These are phyloP conservation scores for Arvicanthis niloticus DNA, from an alignment of 2,113 vertebrate genomes.

Conservation along the genomic window DNA sequence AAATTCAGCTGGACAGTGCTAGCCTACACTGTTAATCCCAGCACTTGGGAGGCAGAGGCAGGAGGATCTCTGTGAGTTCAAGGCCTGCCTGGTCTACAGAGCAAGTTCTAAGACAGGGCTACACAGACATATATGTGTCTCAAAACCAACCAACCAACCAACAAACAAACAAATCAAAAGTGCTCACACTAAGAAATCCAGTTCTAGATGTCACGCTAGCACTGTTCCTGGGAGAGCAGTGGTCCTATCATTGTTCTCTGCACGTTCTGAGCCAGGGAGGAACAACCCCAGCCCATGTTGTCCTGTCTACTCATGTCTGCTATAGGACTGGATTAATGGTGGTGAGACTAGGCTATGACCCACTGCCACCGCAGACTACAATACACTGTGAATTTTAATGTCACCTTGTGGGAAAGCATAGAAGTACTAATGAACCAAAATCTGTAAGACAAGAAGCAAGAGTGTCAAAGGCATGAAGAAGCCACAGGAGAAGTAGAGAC, in stretches of 20 bases:
- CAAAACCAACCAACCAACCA: neutral
- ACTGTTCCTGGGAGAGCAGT: neutral
- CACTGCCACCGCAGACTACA: neutral
- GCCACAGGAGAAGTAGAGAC: neutral
- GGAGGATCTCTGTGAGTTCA: neutral
- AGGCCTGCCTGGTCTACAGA: neutral
- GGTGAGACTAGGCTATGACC: neutral
- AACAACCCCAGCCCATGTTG: neutral
- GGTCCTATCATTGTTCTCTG: neutral
- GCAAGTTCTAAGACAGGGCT: neutral
- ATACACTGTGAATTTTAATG: constrained; percentile 39
- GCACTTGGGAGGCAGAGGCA: neutral
- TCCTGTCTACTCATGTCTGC: neutral
- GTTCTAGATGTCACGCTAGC: neutral
- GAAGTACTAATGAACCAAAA: constrained; percentile 13
- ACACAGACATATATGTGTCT: neutral
- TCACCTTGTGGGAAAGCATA: constrained; percentile 17
- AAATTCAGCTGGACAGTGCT: neutral
- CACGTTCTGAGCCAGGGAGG: neutral
- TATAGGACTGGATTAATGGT: neutral
- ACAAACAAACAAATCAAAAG: constrained; percentile 1
- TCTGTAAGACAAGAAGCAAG: constrained; percentile 16
- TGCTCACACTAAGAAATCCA: neutral
- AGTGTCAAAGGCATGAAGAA: constrained; percentile 21
- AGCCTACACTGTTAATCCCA: neutral